Evolutionary conservation across 2,113 vertebrate species (phyloP).

Genomic region (Gorilla gorilla): DNA sequence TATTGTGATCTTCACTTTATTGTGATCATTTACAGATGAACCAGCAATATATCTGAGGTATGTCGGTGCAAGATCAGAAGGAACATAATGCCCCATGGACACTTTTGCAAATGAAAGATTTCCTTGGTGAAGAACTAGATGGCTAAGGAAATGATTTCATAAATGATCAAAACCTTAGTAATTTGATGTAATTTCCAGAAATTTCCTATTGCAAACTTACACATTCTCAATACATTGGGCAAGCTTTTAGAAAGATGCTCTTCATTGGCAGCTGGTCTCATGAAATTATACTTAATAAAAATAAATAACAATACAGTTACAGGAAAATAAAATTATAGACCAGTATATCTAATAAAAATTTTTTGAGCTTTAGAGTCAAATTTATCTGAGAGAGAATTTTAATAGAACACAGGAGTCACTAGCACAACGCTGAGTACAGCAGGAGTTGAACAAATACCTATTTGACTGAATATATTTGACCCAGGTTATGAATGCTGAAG

Average conservation of each 20-base stretch:
- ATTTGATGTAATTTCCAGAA: neutral
- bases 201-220: neutral
- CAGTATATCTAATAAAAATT: neutral
- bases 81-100: neutral
- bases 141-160: neutral
- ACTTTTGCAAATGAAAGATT: neutral
- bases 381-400: neutral
- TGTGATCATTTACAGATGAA: neutral
- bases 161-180: neutral
- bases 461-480: neutral
- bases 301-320: neutral
- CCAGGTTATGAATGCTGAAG: neutral
- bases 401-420: neutral
- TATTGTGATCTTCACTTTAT: neutral
- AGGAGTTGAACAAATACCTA: neutral
- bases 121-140: neutral
- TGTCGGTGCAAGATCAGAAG: neutral
- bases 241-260: neutral
- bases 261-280: neutral
- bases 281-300: neutral
- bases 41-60: neutral
- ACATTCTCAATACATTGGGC: neutral
- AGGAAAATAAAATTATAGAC: neutral
- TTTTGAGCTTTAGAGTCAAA: neutral
- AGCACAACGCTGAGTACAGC: neutral